Evolutionary conservation across 1,140 invertebrate species (phyloP), one percentile per base, ranked within the genome.

Genomic region (Caenorhabditis remanei): DNA sequence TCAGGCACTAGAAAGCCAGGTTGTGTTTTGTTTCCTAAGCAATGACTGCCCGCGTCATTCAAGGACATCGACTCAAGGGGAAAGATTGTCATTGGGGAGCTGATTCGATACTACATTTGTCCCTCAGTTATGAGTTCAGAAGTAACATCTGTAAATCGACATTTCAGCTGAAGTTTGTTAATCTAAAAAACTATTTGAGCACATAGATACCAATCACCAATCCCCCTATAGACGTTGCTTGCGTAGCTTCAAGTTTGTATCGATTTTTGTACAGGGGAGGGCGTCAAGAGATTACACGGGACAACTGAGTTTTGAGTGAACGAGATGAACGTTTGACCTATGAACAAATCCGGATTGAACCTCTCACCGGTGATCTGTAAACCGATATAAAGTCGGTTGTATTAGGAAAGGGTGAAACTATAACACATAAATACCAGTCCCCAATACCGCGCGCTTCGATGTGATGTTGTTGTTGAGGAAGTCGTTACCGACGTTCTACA

Each of bases 401-500:
- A 24, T 24, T 21, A 79, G 8, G 11, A 40, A 67, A 67, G 4
- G n/a, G 13, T 5, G 24, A 63, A 63, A 63, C n/a, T 79, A 24
- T 13, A 53, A 11, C 71, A 79, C 71, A 50, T 79, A 50, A 79
- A 79, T 79, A 79, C 71, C 71, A 43, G n/a, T 50, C 43, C 71
- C 71, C 71, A 53, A 24, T 9, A 21, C 14, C 46, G 71, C 71
- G 71, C 71, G 71, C 9, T 43, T n/a, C 13, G 21, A 19, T 13
- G 21, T 24, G 46, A 24, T 79, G 71, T 50, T 11, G 43, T 50
- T 50, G 63, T 61, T 24, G 24, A 40, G 9, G 43, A 24, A 24
- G 43, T 79, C 71, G 71, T 46, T n/a, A 16, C 14, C 43, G 71
- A 79, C 46, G 71, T 50, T 71, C 71, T 79, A 79, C n/a, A 79